Evolutionary conservation across 2,888 invertebrate genomes (phyloP), one percentile per base, ranked within the genome.

Genomic region (Drosophila ustulata): DNA sequence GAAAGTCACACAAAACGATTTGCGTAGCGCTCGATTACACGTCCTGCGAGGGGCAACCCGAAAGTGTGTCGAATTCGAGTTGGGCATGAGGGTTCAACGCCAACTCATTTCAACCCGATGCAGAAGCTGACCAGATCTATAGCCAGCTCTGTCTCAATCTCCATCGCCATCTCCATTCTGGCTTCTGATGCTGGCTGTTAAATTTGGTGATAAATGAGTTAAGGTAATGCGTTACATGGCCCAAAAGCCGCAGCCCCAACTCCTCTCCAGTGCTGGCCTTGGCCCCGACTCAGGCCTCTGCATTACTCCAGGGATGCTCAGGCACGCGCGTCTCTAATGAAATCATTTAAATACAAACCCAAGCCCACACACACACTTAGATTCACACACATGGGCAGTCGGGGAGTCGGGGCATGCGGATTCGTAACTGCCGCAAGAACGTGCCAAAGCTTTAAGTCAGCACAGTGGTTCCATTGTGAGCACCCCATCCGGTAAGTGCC

Each of bases 1-100:
- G 88, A 80, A 78, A 83, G 88, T 83, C 88, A 88, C 88, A 83
- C 86, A 83, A 85, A 85, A 80, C 82, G 80, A 88, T 85, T 83
- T 88, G 56, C 64, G 59, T 64, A 66, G 66, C 82, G 82, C 82
- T 84, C 82, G 88, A 82, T 82, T 82, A 73, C 76, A 66, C 75
- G 50, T 37, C 37, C n/a, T 37, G 30, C 11, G 3, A 8, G n/a
- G 18, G 37, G 37, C 4, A 37, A 1, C 4, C 8, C 7, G n/a
- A 39, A n/a, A 23, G 23, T 9, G 11, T 13, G 52, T n/a, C 11
- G n/a, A 26, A 28, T 45, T 34, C 5, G n/a, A n/a, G 11, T 28
- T 28, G 37, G 55, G 26, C 8, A 52, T 23, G 23, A 13, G 23
- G 28, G 23, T 18, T 39, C 18, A 46, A 37, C 51, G 7, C 51